These are phyloP conservation scores for Scelioninae gen. 1 DNA, from an alignment of 2,888 invertebrate species.

Conservation along the genomic window DNA sequence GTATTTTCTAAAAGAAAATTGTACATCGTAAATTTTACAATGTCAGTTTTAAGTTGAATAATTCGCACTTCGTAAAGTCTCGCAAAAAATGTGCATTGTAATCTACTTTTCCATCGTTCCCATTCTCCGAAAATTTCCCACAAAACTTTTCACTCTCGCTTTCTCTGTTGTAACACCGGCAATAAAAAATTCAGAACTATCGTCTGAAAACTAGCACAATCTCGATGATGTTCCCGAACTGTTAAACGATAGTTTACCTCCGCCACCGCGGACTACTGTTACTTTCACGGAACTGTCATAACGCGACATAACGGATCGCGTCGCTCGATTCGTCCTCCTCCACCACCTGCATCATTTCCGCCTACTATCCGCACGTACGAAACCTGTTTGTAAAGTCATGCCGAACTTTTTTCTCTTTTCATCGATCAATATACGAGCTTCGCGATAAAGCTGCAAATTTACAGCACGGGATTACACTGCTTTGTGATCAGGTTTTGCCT, in stretches of 20 bases:
- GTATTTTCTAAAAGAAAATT: no score
- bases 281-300: slow-evolving; percentile 60
- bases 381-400: slow-evolving; percentile 47
- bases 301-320: slow-evolving; percentile 45
- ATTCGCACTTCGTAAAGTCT: no score
- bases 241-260: slow-evolving; percentile 34
- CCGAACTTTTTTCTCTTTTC: slow-evolving; percentile 17
- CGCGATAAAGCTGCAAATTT: slow-evolving; percentile 56
- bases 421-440: slow-evolving; percentile 7
- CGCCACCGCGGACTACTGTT: slow-evolving; percentile 52
- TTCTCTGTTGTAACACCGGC: background rate
- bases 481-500: slow-evolving; percentile 35
- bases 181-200: slow-evolving; percentile 1
- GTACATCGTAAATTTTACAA: no score
- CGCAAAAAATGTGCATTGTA: no score
- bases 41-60: no score
- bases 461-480: slow-evolving; percentile 35
- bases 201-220: slow-evolving; percentile 18
- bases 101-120: no score
- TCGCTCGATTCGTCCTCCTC: slow-evolving; percentile 38
- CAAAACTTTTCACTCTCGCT: slow-evolving; percentile 10
- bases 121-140: background rate
- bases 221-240: slow-evolving; percentile 9
- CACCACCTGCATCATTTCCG: slow-evolving; percentile 51
- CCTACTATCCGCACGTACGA: slow-evolving; percentile 48